Percentiles rank a stretch among this genome's conserved stretches.
phyloP scores from a whole-genome alignment of 2,113 vertebrate genomes.

The Lagopus leucura region DNA sequence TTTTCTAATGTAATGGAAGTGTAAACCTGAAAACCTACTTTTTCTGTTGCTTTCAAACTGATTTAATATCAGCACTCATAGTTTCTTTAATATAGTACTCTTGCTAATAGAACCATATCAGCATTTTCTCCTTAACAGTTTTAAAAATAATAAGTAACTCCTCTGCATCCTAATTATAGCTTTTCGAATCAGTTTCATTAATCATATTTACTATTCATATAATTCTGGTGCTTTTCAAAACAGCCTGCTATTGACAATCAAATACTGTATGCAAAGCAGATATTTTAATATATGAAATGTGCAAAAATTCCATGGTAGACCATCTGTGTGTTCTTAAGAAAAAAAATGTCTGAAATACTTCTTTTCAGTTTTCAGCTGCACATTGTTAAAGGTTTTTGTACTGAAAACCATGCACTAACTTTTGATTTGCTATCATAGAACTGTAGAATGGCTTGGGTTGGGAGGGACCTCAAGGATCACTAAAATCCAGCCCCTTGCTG shows the following conservation, averaged over 20 bases:
- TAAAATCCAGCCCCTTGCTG: too few relatives aligned
- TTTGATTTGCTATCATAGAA: not conserved
- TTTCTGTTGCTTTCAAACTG: not conserved
- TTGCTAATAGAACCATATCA: not conserved
- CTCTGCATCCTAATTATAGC: not conserved
- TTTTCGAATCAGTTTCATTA: not conserved
- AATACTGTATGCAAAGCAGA: not conserved
- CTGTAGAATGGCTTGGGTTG: too few relatives aligned
- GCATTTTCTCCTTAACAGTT: not conserved
- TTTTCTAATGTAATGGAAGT: not conserved
- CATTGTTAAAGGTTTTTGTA: not conserved
- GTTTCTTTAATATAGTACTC: not conserved
- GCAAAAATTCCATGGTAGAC: not conserved
- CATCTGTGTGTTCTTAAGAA: not conserved
- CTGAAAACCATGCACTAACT: not conserved
- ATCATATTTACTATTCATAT: not conserved
- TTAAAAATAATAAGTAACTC: not conserved
- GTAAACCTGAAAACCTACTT: slow-evolving; percentile 10
- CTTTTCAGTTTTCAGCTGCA: not conserved
- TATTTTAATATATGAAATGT: not conserved
- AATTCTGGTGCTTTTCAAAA: not conserved
- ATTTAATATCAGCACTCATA: not conserved
- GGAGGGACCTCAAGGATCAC: too few relatives aligned
- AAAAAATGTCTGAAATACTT: not conserved
- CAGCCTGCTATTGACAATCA: not conserved